Percentiles rank a stretch among this genome's conserved stretches.
These are phyloP conservation scores for Pitta sordida DNA, from an alignment of 2,113 vertebrate genomes.

Conservation along the genomic window DNA sequence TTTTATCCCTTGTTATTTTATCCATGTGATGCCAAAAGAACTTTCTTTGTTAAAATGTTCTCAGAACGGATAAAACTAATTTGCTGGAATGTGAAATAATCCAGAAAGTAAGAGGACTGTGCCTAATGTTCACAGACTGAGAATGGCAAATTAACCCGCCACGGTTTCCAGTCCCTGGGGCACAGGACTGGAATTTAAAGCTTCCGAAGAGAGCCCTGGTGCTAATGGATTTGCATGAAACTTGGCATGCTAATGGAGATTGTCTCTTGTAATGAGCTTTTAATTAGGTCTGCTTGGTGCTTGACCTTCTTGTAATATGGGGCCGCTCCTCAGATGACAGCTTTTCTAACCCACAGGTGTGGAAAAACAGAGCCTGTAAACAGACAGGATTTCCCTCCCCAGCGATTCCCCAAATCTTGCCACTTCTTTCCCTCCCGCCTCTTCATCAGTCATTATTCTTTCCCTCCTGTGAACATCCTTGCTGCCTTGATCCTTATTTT, in stretches of 20 bases:
- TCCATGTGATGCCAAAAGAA: conserved; percentile 69
- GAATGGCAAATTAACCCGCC: conserved; percentile 65
- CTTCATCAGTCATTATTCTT: background rate
- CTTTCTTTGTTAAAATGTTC: conserved; percentile 75
- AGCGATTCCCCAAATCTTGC: background rate
- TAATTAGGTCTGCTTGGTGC: conserved; percentile 75
- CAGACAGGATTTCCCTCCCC: background rate
- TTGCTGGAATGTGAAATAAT: conserved; percentile 78
- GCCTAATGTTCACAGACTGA: conserved; percentile 66
- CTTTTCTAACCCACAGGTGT: conserved; percentile 40
- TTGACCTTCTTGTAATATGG: conserved; percentile 72
- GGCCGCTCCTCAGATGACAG: conserved; percentile 36
- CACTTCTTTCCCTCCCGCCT: background rate
- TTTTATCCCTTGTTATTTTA: conserved; percentile 74
- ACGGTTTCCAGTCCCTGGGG: conserved; percentile 65
- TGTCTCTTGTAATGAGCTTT: conserved; percentile 77
- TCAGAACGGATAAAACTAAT: conserved; percentile 78
- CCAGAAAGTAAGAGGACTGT: conserved; percentile 73
- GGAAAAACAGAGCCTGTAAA: conserved; percentile 5
- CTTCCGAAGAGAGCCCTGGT: conserved; percentile 58
- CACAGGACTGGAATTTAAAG: conserved; percentile 65
- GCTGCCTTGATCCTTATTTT: background rate
- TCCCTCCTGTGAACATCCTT: background rate
- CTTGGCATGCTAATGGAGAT: conserved; percentile 72
- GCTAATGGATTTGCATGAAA: conserved; percentile 73